phyloP scores from a whole-genome alignment of 2,888 invertebrate genomes.

The Vandiemenella viatica region DNA sequence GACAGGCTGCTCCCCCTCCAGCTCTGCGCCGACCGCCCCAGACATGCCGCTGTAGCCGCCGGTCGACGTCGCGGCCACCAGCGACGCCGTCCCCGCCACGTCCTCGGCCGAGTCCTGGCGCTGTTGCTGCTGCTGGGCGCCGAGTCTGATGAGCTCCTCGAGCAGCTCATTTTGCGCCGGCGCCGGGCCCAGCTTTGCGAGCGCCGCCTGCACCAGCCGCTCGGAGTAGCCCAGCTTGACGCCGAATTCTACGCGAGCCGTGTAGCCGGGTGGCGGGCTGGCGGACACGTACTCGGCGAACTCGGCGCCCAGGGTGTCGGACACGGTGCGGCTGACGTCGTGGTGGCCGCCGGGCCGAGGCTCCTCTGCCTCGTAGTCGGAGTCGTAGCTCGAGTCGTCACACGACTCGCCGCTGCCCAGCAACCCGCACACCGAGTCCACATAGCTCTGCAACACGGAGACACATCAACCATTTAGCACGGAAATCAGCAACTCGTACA shows the following conservation, averaged over 20 bases:
- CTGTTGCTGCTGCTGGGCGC: slow-evolving; percentile 29
- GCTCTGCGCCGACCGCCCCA: slow-evolving; percentile 5
- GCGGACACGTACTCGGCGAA: slow-evolving; percentile 65
- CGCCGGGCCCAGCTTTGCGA: slow-evolving; percentile 69
- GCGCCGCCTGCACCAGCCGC: slow-evolving; percentile 62
- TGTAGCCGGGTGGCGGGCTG: slow-evolving; percentile 28
- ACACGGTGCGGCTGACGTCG: slow-evolving; percentile 61
- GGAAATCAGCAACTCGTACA: background rate
- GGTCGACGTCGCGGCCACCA: slow-evolving; percentile 7
- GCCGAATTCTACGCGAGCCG: slow-evolving; percentile 71
- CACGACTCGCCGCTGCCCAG: slow-evolving; percentile 26
- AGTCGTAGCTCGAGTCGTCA: slow-evolving; percentile 78
- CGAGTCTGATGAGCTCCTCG: slow-evolving; percentile 74
- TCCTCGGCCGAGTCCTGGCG: slow-evolving; percentile 8
- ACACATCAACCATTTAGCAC: background rate
- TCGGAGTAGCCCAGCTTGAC: slow-evolving; percentile 86
- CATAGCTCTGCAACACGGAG: slow-evolving; percentile 47
- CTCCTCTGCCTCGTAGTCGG: slow-evolving; percentile 46
- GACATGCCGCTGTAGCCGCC: slow-evolving; percentile 16
- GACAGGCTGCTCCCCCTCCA: background rate
- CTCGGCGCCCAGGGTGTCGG: slow-evolving; percentile 72
- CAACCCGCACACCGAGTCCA: slow-evolving; percentile 48
- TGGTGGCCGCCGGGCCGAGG: slow-evolving; percentile 44
- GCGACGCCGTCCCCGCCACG: slow-evolving; percentile 1
- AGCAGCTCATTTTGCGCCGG: slow-evolving; percentile 77